Conservation (phyloP, 2,113 vertebrate species). For the Steatornis caripensis region DNA sequence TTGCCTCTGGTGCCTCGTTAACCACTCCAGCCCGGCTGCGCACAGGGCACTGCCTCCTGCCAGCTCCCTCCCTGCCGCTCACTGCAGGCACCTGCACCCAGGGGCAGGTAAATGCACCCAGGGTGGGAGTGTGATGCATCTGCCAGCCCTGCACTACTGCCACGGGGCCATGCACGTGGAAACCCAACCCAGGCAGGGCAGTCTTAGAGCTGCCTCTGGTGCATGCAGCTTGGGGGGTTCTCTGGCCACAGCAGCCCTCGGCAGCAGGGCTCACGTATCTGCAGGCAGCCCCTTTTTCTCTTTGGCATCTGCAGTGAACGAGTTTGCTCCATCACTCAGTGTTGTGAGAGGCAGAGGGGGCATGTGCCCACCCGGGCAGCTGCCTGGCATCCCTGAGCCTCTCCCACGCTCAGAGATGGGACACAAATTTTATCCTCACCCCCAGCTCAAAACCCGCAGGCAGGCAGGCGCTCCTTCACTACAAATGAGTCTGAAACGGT, state of each 20-base stretch:
- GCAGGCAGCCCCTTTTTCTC: background rate
- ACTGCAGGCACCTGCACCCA: background rate
- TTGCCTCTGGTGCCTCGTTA: fast-evolving
- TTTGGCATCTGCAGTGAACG: background rate
- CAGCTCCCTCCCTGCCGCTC: background rate
- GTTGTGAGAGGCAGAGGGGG: background rate
- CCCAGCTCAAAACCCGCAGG: background rate
- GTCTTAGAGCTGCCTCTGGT: background rate
- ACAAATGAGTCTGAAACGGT: conserved; percentile 28
- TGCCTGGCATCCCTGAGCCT: fast-evolving
- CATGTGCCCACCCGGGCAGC: fast-evolving
- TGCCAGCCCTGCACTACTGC: background rate
- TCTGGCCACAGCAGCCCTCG: background rate
- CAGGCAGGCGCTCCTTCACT: background rate
- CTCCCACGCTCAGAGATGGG: fast-evolving
- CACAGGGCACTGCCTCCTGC: background rate
- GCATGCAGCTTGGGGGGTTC: background rate
- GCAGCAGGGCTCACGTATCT: background rate
- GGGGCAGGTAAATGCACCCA: background rate
- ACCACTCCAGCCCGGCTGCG: background rate
- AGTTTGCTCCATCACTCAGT: background rate
- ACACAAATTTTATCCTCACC: background rate
- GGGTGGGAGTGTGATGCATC: background rate
- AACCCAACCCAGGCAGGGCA: background rate
- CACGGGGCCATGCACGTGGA: fast-evolving